Percentiles rank a stretch among this genome's conserved stretches.
phyloP scores from a whole-genome alignment of 2,888 invertebrate species.

The Drosophila gaucha region DNA sequence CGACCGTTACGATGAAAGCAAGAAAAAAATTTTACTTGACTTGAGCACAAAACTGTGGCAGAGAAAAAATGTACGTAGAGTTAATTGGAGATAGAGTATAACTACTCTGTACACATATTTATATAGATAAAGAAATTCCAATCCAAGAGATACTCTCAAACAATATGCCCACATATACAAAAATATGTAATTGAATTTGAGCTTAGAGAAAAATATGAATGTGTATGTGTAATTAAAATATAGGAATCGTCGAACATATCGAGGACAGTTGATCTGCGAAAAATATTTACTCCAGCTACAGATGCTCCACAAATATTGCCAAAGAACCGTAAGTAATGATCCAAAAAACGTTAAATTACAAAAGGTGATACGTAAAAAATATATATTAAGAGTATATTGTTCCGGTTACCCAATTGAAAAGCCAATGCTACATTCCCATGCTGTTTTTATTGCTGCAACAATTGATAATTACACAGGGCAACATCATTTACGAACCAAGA shows the following conservation, averaged over 20 bases:
- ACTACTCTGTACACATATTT: neutral
- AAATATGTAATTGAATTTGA: constrained; percentile 5
- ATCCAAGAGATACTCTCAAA: neutral
- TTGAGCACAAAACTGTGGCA: constrained; percentile 91
- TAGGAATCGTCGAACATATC: constrained; percentile 84
- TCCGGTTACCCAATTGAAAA: constrained; percentile 29
- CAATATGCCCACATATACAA: constrained; percentile 7
- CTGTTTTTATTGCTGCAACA: neutral
- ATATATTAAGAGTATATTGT: neutral
- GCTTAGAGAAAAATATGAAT: constrained; percentile 44
- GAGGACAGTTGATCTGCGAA: constrained; percentile 91
- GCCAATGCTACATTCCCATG: neutral
- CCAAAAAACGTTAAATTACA: constrained; percentile 9
- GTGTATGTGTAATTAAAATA: constrained; percentile 33
- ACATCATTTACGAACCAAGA: neutral
- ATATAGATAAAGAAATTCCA: neutral
- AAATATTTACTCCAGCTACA: constrained; percentile 94
- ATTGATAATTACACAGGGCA: neutral
- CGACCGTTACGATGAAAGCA: constrained; percentile 91
- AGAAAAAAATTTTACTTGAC: constrained; percentile 91
- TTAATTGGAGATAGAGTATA: neutral
- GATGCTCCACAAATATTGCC: constrained; percentile 92
- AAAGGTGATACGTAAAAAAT: constrained; percentile 73
- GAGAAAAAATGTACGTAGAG: constrained; percentile 87
- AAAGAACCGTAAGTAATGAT: constrained; percentile 87